Conservation (phyloP, 2,888 invertebrate genomes). For the Heteromurus nitidus region DNA sequence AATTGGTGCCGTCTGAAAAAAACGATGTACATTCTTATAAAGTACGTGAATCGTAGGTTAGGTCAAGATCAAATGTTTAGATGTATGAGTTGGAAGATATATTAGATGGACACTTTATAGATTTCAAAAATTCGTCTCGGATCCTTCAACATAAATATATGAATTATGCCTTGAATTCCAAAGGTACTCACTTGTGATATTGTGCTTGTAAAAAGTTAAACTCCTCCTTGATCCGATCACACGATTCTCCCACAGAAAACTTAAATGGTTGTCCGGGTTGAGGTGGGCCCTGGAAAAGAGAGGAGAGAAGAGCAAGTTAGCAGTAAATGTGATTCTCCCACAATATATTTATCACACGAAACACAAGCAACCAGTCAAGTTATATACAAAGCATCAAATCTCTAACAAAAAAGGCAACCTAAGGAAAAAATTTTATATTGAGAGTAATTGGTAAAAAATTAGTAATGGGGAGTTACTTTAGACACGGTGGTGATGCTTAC, state of each 20-base stretch:
- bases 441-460: constrained; percentile 7
- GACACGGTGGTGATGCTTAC: constrained; percentile 78
- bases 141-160: no score
- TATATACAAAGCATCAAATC: neutral
- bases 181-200: constrained; percentile 93
- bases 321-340: neutral
- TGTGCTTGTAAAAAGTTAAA: constrained; percentile 96
- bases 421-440: neutral
- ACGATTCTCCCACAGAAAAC: constrained; percentile 93
- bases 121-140: no score
- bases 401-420: no score
- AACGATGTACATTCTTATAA: no score
- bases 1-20: no score
- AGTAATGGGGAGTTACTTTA: constrained; percentile 58
- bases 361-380: neutral
- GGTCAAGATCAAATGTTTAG: no score
- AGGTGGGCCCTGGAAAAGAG: constrained; percentile 67
- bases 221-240: constrained; percentile 96
- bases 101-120: no score
- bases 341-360: neutral
- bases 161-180: no score
- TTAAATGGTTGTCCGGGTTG: constrained; percentile 81
- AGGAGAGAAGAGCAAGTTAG: neutral
- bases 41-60: no score
- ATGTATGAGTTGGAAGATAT: no score